A percentile compares a stretch with the other conserved stretches of the same genome.
These are phyloP conservation scores for zebrafish (Danio rerio) DNA, from an alignment of 2,113 vertebrate species.

Conservation along the genomic window GRCz12tu NC_133198.1:20967501-20968000, in stretches of 20 bases:
- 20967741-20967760: background rate
- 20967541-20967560: background rate
- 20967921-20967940: too few relatives aligned
- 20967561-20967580: conserved; percentile 1
- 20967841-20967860: too few relatives aligned
- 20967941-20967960: too few relatives aligned
- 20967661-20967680: background rate
- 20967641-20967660: background rate
- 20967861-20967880: too few relatives aligned
- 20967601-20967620: background rate
- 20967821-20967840: too few relatives aligned
- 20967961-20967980: too few relatives aligned
- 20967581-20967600: background rate
- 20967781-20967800: too few relatives aligned
- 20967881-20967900: too few relatives aligned
- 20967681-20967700: background rate
- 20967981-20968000: too few relatives aligned
- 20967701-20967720: background rate
- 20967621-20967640: background rate
- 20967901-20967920: too few relatives aligned
- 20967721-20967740: background rate
- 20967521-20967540: background rate
- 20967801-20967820: too few relatives aligned
- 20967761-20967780: too few relatives aligned
- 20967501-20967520: background rate